These are phyloP conservation scores for Dilophus febrilis DNA, from an alignment of 2,888 invertebrate species.

Conservation along the genomic window DNA sequence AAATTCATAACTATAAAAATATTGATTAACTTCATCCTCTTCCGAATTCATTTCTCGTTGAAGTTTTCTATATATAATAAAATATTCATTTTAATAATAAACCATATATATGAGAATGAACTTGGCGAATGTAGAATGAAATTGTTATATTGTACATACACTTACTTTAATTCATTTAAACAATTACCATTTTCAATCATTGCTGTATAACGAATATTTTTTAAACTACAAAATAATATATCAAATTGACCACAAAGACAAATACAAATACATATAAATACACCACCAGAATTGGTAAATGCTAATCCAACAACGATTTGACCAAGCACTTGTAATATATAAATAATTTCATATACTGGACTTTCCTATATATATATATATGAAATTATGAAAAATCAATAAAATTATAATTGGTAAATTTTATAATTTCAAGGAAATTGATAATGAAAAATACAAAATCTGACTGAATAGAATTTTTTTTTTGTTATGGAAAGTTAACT, in stretches of 20 bases:
- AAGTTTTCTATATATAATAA: neutral
- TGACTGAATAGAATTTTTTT: no score
- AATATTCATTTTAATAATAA: no score
- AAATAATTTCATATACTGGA: constrained; percentile 2
- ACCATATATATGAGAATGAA: no score
- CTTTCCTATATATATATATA: neutral
- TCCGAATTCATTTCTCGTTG: constrained; percentile 2
- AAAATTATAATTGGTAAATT: neutral
- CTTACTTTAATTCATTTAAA: constrained; percentile 1
- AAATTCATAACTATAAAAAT: constrained; percentile 8
- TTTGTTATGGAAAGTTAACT: neutral
- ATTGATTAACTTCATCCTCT: constrained; percentile 9
- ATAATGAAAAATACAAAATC: no score
- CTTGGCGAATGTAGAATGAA: neutral
- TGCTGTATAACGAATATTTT: constrained; percentile 10
- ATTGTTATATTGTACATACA: neutral
- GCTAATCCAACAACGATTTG: constrained; percentile 2
- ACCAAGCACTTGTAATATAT: constrained; percentile 1
- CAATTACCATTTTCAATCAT: neutral
- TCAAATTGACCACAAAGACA: constrained; percentile 13
- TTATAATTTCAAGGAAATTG: no score
- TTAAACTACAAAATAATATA: constrained; percentile 14
- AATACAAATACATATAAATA: constrained; percentile 4
- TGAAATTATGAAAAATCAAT: neutral
- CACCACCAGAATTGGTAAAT: neutral